Evolutionary conservation across 35 echinoderm and acorn worm species (phyloP), one percentile per base, ranked within the genome.

Genomic region (Apostichopus californicus): DNA sequence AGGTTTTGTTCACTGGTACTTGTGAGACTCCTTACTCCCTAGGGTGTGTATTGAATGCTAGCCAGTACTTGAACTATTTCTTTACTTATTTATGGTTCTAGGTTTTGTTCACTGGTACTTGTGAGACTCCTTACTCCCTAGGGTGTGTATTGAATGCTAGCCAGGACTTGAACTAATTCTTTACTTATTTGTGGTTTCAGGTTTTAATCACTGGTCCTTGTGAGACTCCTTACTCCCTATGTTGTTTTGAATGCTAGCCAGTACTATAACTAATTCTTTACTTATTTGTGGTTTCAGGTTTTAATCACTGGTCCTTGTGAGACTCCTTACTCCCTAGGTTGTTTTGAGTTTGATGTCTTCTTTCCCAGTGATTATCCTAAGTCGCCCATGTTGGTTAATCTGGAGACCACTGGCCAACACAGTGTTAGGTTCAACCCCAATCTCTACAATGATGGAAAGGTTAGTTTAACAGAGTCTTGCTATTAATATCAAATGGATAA

Each of bases 401-500:
- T 98, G 55, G 97, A 98, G 88, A 98, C 97, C 8, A 98, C 97
- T 83, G 97, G 97, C 10, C 97, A 98, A 88, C 95, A 98, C 78
- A 94, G 95, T 77, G 95, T 98, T 54, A 94, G 97, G 72, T 98
- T 98, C 90, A 98, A 98, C 83, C 96, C 96, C 25, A 98, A 98
- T 89, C 87, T 98, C 9, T 98, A 98, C 89, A 98, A 98, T 91
- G 96, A 98, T 90, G 96, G 96, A 81, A 98, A 98, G 93, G 96
- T 98, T 66, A 9, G 90, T 77, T 12, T 0, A 18, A 83, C 34
- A 46, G 34, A 46, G 34, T 4, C 3, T 46, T 46, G 34, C 34
- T 46, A 46, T 46, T 2, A 34, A 34, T 34, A 34, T 34, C 0
- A 34, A 2, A 46, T 46, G 34, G 2, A 3, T 46, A 46, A 46